These are phyloP conservation scores for Cepaea nemoralis DNA, from an alignment of 1,140 invertebrate genomes.

Conservation along the genomic window DNA sequence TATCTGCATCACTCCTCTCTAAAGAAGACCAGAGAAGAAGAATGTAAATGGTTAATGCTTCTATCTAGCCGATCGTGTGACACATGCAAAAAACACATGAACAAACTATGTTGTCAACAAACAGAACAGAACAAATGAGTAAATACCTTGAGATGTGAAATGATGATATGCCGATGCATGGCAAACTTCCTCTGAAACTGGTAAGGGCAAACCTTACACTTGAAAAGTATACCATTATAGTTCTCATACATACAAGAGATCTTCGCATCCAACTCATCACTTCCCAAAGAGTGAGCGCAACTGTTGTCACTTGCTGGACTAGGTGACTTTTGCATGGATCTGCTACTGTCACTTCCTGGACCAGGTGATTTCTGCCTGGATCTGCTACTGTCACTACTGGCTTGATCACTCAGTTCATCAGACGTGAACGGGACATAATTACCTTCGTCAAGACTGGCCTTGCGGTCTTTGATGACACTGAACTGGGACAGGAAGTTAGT, in stretches of 20 bases:
- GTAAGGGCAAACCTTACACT: constrained; percentile 44
- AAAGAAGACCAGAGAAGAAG: too few relatives aligned
- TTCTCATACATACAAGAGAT: constrained; percentile 43
- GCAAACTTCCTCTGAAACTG: constrained; percentile 50
- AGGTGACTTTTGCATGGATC: constrained; percentile 8
- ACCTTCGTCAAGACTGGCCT: not conserved
- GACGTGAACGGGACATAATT: constrained; percentile 6
- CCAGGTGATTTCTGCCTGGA: constrained; percentile 13
- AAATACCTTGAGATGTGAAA: constrained; percentile 47
- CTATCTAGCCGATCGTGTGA: too few relatives aligned
- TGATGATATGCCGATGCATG: constrained; percentile 48
- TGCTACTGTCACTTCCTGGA: not conserved
- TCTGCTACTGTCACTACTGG: constrained; percentile 2
- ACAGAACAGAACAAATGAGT: too few relatives aligned
- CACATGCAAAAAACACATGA: too few relatives aligned
- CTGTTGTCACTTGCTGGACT: not conserved
- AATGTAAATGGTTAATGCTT: too few relatives aligned
- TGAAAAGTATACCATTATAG: constrained; percentile 17
- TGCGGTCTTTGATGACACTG: constrained; percentile 14
- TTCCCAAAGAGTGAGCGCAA: constrained; percentile 38
- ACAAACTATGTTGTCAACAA: too few relatives aligned
- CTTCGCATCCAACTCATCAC: constrained; percentile 47
- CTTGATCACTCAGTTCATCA: constrained; percentile 7
- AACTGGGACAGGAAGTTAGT: constrained; percentile 41
- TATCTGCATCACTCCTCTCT: too few relatives aligned